phyloP scores from a whole-genome alignment of 2,888 invertebrate species.

The Thymelicus lineola region DNA sequence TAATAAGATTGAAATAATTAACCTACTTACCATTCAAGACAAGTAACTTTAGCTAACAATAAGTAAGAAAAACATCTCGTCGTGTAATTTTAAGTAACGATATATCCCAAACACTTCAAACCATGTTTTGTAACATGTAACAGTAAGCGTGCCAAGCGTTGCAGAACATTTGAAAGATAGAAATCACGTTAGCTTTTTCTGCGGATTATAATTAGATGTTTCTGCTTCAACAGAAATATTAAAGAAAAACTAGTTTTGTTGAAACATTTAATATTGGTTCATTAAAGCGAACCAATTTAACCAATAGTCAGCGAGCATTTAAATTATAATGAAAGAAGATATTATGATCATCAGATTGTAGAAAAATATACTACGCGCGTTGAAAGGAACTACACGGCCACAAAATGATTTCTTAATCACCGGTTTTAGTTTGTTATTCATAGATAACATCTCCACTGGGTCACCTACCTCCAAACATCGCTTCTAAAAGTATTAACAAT shows the following conservation, averaged over 20 bases:
- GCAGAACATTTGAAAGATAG: constrained; percentile 12
- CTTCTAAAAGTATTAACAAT: too few relatives aligned
- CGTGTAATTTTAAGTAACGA: constrained; percentile 5
- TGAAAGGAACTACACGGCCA: too few relatives aligned
- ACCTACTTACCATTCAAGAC: too few relatives aligned
- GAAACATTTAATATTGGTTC: background rate
- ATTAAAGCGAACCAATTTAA: background rate
- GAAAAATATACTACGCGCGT: too few relatives aligned
- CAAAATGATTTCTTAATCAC: background rate
- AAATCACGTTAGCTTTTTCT: background rate
- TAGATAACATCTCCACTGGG: background rate
- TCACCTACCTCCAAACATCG: background rate
- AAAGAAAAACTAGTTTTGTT: background rate
- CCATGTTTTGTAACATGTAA: constrained; percentile 17
- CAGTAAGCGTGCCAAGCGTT: constrained; percentile 16
- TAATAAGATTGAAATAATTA: too few relatives aligned
- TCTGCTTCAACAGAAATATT: background rate
- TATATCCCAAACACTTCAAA: background rate
- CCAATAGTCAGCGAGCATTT: background rate
- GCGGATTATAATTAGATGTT: background rate
- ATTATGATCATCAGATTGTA: background rate
- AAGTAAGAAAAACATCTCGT: background rate
- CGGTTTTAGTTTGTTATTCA: background rate
- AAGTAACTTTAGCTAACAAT: too few relatives aligned
- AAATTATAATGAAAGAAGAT: background rate